Percentiles rank a stretch among this genome's conserved stretches.
These are phyloP conservation scores for Lasioglossum oenotherae DNA, from an alignment of 2,888 invertebrate genomes.

Conservation along the genomic window DNA sequence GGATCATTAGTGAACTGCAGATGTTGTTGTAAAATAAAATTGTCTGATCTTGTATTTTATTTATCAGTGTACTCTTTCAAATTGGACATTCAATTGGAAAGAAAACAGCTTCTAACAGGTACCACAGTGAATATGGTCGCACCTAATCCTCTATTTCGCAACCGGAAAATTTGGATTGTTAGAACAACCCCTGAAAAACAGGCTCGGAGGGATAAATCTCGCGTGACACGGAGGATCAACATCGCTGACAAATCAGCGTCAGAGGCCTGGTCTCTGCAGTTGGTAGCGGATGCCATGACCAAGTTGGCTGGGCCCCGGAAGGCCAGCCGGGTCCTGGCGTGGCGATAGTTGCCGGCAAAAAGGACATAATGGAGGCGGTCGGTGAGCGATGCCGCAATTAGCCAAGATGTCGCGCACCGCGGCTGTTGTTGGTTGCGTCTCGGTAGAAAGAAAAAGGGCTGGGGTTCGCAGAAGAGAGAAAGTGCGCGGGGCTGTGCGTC, in stretches of 20 bases:
- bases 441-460: background rate
- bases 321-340: constrained; percentile 26
- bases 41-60: too few relatives aligned
- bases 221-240: background rate
- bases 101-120: background rate
- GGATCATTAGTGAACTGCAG: background rate
- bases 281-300: constrained; percentile 43
- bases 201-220: background rate
- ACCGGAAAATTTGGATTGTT: background rate
- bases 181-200: background rate
- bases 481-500: constrained; percentile 15
- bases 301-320: constrained; percentile 33
- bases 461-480: background rate
- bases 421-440: constrained; percentile 4
- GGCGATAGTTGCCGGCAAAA: constrained; percentile 59
- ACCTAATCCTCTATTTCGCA: background rate
- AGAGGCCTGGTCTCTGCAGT: background rate
- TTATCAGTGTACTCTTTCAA: too few relatives aligned
- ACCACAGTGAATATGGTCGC: accelerated
- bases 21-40: background rate
- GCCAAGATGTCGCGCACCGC: constrained; percentile 61
- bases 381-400: constrained; percentile 74
- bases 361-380: constrained; percentile 65
- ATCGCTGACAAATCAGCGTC: background rate
- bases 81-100: too few relatives aligned